Evolutionary conservation across 2,113 vertebrate species (phyloP).

Genomic region (Amphiprion ocellaris): DNA sequence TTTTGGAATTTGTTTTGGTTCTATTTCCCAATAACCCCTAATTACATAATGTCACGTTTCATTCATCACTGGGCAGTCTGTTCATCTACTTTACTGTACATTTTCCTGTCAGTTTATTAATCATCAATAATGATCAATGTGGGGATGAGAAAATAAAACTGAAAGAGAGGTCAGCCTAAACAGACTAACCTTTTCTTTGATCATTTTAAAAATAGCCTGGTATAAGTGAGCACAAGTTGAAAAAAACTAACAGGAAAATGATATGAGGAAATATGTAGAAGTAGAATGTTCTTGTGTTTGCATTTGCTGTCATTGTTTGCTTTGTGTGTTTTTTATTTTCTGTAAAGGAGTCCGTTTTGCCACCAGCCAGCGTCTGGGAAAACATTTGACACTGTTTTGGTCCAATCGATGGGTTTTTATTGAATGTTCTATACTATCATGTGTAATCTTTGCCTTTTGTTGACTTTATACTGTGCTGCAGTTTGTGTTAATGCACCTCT

Average conservation of each 20-base stretch:
- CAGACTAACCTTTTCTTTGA: neutral
- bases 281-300: no score
- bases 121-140: no score
- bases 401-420: slow-evolving; percentile 42
- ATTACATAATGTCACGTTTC: no score
- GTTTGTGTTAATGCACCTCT: slow-evolving; percentile 48
- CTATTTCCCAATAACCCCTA: no score
- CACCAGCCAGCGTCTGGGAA: neutral
- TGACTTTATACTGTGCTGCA: slow-evolving; percentile 27
- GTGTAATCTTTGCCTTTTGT: slow-evolving; percentile 44
- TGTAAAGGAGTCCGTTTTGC: neutral
- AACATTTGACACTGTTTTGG: neutral
- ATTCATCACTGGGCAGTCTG: no score
- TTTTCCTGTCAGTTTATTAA: no score
- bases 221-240: neutral
- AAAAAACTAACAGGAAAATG: neutral
- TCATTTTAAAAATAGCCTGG: neutral
- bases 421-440: neutral
- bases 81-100: no score
- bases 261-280: neutral
- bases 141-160: no score
- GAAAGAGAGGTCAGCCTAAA: no score
- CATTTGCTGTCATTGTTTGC: no score
- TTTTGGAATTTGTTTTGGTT: no score
- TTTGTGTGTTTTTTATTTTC: no score